A percentile compares a stretch with the other conserved stretches of the same genome.
Evolutionary conservation across 2,113 vertebrate genomes (phyloP).

Genomic region (Chiloscyllium plagiosum): DNA sequence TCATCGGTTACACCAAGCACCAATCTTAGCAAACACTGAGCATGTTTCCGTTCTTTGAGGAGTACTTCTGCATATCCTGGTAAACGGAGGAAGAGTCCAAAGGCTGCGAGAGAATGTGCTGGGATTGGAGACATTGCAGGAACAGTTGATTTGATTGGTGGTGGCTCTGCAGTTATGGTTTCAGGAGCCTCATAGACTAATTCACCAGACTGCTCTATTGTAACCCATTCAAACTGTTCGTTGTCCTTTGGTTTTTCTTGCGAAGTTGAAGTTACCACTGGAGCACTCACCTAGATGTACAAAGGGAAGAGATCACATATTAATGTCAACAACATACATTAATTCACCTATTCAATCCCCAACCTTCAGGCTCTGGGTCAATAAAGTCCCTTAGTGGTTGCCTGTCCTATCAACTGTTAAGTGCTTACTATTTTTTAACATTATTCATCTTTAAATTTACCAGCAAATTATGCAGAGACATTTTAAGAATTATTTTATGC

Average conservation of each 20-base stretch:
- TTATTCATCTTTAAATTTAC: background rate
- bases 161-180: slow-evolving; percentile 84
- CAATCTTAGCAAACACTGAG: slow-evolving; percentile 92
- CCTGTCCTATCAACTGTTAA: background rate
- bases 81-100: slow-evolving; percentile 92
- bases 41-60: slow-evolving; percentile 94
- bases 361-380: background rate
- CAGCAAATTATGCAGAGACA: background rate
- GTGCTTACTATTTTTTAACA: background rate
- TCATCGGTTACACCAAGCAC: slow-evolving; percentile 97
- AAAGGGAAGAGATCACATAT: slow-evolving; percentile 27
- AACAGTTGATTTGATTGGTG: slow-evolving; percentile 85
- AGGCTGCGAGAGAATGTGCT: slow-evolving; percentile 92
- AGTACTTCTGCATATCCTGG: slow-evolving; percentile 96
- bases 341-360: background rate
- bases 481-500: background rate
- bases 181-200: slow-evolving; percentile 94
- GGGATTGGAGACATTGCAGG: slow-evolving; percentile 97
- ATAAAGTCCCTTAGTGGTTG: background rate
- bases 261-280: slow-evolving; percentile 78
- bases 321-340: background rate
- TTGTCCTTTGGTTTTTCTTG: slow-evolving; percentile 97
- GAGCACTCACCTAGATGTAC: slow-evolving; percentile 80
- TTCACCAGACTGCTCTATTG: slow-evolving; percentile 94
- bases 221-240: slow-evolving; percentile 98